Evolutionary conservation across 1,140 invertebrate species (phyloP).

Genomic region (Elymnias hypermnestra): DNA sequence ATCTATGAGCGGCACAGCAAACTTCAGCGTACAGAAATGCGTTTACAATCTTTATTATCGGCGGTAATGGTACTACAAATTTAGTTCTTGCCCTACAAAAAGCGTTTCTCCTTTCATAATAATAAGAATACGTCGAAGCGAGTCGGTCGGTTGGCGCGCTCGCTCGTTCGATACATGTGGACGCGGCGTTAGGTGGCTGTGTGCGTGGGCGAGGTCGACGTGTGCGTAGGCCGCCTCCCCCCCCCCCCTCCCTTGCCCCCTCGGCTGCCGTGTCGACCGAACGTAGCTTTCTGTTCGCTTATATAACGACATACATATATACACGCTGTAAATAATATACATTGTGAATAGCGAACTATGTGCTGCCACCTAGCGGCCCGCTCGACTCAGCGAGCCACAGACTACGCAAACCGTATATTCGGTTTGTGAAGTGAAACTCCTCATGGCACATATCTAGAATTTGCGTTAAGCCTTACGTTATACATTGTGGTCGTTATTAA

Average conservation of each 20-base stretch:
- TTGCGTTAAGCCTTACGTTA: too few relatives aligned
- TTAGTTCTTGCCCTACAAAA: slow-evolving; percentile 76
- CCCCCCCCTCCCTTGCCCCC: slow-evolving; percentile 21
- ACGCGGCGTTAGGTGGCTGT: slow-evolving; percentile 39
- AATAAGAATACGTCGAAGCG: slow-evolving; percentile 73
- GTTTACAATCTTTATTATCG: slow-evolving; percentile 74
- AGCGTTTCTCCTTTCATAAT: slow-evolving; percentile 76
- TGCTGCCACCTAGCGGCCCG: slow-evolving; percentile 70
- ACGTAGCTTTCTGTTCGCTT: slow-evolving; percentile 74
- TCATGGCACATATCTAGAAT: too few relatives aligned
- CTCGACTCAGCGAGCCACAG: slow-evolving; percentile 45
- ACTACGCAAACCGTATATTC: slow-evolving; percentile 46
- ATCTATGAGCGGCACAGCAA: slow-evolving; percentile 64
- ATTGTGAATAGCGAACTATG: slow-evolving; percentile 65
- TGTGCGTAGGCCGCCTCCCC: slow-evolving; percentile 36
- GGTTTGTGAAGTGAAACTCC: too few relatives aligned
- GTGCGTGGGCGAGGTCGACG: slow-evolving; percentile 36
- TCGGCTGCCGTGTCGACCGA: slow-evolving; percentile 38
- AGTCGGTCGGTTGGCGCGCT: slow-evolving; percentile 61
- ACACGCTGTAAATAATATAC: slow-evolving; percentile 70
- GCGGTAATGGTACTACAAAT: slow-evolving; percentile 69
- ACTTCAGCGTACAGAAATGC: slow-evolving; percentile 70
- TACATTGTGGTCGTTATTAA: too few relatives aligned
- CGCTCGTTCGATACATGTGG: slow-evolving; percentile 51
- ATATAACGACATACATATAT: slow-evolving; percentile 72